phyloP scores from a whole-genome alignment of 2,888 invertebrate species.

The Lasioglossum morio region DNA sequence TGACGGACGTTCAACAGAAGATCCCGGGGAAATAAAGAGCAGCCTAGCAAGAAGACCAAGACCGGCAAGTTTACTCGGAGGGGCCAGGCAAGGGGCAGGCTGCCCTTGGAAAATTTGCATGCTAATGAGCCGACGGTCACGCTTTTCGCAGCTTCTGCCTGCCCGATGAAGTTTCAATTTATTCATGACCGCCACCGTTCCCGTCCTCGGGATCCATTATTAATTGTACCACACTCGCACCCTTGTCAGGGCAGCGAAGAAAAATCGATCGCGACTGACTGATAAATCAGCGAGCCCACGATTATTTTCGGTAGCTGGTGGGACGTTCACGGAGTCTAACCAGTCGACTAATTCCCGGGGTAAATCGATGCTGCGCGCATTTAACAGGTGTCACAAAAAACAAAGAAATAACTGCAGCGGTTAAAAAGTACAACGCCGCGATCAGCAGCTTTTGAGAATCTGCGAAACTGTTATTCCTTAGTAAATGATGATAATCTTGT shows the following conservation, averaged over 20 bases:
- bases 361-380: neutral
- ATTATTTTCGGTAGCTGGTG: neutral
- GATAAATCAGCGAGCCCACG: constrained; percentile 19
- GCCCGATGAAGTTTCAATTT: constrained; percentile 75
- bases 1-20: neutral
- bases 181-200: constrained; percentile 70
- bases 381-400: neutral
- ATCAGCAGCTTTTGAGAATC: neutral
- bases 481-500: constrained; percentile 53
- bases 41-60: constrained; percentile 15
- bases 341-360: neutral
- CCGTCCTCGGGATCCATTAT: constrained; percentile 64
- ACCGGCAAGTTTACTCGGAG: constrained; percentile 19
- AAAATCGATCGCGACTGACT: constrained; percentile 19
- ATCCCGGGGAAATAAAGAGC: constrained; percentile 5
- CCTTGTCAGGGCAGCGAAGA: constrained; percentile 15
- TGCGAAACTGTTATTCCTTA: constrained; percentile 28
- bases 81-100: neutral
- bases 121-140: constrained; percentile 70
- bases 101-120: constrained; percentile 71
- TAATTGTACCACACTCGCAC: constrained; percentile 53
- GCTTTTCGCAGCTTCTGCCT: constrained; percentile 49
- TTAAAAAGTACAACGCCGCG: neutral
- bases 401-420: neutral
- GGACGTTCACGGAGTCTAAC: too few species aligned